Conservation (phyloP, 2,113 vertebrate genomes). For the Chroicocephalus ridibundus region DNA sequence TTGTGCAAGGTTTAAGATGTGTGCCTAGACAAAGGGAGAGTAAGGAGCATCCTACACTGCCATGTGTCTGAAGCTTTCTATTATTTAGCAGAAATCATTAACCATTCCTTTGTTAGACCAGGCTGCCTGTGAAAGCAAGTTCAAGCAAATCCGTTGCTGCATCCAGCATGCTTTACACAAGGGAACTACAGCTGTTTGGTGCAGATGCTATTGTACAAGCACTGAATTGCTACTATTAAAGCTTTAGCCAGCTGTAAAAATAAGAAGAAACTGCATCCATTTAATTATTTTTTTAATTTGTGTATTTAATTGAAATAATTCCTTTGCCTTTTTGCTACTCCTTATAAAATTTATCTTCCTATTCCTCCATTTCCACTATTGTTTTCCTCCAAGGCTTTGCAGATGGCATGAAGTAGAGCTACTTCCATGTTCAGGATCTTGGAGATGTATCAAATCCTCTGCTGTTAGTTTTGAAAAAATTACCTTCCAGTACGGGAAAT, state of each 20-base stretch:
- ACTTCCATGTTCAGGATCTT: neutral
- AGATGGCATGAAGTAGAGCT: neutral
- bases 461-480: neutral
- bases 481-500: neutral
- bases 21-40: neutral
- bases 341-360: neutral
- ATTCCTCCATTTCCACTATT: neutral
- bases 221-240: neutral
- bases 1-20: neutral
- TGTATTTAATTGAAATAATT: neutral
- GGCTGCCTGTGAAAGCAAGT: neutral
- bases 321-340: neutral
- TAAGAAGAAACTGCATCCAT: neutral
- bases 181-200: conserved; percentile 6
- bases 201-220: neutral
- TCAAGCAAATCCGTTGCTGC: neutral
- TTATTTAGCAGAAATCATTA: conserved; percentile 53
- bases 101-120: conserved; percentile 30
- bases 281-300: neutral
- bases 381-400: neutral
- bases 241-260: neutral
- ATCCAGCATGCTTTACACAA: neutral
- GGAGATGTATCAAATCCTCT: neutral
- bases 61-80: neutral
- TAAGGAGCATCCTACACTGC: neutral